Evolutionary conservation across 2,113 vertebrate genomes (phyloP).

Genomic region (Atrichornis clamosus): DNA sequence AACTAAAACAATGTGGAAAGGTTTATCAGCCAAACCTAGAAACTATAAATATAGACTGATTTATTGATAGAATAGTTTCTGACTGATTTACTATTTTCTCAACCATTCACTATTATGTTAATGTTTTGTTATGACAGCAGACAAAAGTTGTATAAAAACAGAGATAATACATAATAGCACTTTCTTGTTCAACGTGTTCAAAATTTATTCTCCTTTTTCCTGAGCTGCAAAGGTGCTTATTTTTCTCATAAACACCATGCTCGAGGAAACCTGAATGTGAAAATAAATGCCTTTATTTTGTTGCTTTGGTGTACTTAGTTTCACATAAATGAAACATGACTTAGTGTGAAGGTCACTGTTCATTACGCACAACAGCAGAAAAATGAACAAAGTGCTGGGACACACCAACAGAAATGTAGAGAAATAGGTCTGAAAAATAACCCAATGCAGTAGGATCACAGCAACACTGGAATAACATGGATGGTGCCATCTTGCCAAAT

Average conservation of each 20-base stretch:
- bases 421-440: background rate
- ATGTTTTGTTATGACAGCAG: background rate
- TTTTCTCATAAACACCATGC: background rate
- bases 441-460: background rate
- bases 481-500: background rate
- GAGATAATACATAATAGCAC: background rate
- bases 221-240: background rate
- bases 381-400: background rate
- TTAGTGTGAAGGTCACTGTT: constrained; percentile 2
- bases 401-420: accelerated
- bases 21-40: background rate
- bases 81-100: background rate
- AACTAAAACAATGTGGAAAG: background rate
- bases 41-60: background rate
- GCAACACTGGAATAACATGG: background rate
- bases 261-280: background rate
- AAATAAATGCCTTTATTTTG: constrained; percentile 25
- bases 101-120: background rate
- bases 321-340: background rate
- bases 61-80: background rate
- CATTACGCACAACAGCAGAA: background rate
- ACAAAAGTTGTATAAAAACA: background rate
- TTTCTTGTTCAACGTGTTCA: background rate
- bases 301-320: background rate
- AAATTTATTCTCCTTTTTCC: background rate